Conservation (phyloP, 2,797 vertebrate genomes). For the Spinus pinus region DNA sequence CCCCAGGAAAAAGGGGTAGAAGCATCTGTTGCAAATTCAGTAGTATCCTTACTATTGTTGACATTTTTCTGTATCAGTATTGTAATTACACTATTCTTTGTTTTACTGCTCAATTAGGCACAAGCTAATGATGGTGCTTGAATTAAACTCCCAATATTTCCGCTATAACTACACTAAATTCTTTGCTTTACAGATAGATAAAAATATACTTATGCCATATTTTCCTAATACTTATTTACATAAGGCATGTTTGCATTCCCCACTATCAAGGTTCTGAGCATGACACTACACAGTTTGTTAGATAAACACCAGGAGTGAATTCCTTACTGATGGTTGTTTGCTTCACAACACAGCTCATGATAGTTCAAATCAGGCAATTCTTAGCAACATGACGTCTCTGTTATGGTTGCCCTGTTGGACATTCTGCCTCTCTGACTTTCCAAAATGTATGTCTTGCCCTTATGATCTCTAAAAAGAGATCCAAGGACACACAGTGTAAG, state of each 20-base stretch:
- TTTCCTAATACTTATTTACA: neutral
- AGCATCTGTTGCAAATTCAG: neutral
- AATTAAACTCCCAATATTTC: neutral
- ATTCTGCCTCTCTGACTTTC: neutral
- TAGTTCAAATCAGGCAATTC: neutral
- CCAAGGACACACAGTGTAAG: neutral
- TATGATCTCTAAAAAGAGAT: neutral
- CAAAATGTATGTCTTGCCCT: neutral
- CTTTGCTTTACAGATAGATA: neutral
- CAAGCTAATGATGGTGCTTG: neutral
- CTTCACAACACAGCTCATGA: neutral
- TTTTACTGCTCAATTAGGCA: neutral
- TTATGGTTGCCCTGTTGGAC: neutral
- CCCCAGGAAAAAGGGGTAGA: neutral
- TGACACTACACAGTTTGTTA: neutral
- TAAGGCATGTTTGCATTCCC: neutral
- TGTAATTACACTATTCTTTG: neutral
- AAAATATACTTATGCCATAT: neutral
- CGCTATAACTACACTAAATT: neutral
- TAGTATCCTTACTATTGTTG: neutral
- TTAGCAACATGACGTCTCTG: fast-evolving
- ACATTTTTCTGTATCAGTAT: neutral
- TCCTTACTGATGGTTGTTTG: neutral
- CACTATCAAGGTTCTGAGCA: neutral
- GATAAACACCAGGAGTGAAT: neutral